phyloP scores from a whole-genome alignment of 2,797 vertebrate genomes.

The Xiphophorus birchmanni region DNA sequence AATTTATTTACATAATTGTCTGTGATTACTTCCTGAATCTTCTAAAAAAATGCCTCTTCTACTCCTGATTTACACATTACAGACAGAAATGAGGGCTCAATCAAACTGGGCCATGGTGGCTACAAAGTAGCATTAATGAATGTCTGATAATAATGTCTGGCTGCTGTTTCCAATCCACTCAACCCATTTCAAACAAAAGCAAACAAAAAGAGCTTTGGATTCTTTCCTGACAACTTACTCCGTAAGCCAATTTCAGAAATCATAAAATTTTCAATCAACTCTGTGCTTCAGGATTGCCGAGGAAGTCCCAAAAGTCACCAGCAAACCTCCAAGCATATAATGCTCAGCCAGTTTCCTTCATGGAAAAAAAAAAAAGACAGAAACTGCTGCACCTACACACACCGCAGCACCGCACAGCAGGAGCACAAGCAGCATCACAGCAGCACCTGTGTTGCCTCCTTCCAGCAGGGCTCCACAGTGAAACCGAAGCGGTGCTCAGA shows the following conservation, averaged over 20 bases:
- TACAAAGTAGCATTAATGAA: neutral
- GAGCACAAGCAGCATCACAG: neutral
- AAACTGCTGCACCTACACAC: slow-evolving; percentile 14
- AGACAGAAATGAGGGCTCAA: neutral
- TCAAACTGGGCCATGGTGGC: neutral
- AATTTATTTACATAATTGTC: neutral
- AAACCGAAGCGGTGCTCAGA: slow-evolving; percentile 31
- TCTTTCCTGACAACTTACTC: slow-evolving; percentile 47
- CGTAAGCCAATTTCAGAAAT: slow-evolving; percentile 63
- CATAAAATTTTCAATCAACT: slow-evolving; percentile 59
- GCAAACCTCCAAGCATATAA: slow-evolving; percentile 27
- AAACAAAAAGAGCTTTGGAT: slow-evolving; percentile 48
- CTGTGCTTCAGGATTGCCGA: slow-evolving; percentile 21
- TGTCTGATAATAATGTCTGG: no score
- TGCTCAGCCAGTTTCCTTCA: neutral
- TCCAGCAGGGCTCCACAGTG: slow-evolving; percentile 16
- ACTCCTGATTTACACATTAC: neutral
- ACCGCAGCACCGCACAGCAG: neutral
- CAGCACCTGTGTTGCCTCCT: neutral
- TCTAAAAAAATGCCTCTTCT: neutral
- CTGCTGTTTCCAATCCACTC: slow-evolving; percentile 27
- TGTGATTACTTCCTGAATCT: neutral
- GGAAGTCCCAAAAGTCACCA: slow-evolving; percentile 29
- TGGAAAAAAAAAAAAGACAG: slow-evolving; percentile 1
- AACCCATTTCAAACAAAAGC: slow-evolving; percentile 40